A percentile compares a stretch with the other conserved stretches of the same genome.
phyloP scores from a whole-genome alignment of 2,888 invertebrate species.

The Labia minor region DNA sequence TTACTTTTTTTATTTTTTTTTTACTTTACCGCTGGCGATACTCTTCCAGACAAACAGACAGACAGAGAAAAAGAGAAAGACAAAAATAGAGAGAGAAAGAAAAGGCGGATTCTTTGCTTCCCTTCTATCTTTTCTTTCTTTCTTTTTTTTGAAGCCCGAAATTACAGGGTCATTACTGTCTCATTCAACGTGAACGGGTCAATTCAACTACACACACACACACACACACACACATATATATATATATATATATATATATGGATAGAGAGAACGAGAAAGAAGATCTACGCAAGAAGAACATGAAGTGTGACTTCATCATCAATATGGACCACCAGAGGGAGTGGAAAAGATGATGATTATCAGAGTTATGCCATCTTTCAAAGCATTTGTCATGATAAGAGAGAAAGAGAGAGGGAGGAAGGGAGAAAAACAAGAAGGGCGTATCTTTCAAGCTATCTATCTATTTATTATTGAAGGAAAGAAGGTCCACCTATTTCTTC shows the following conservation, averaged over 20 bases:
- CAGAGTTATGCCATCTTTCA: neutral
- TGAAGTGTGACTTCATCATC: slow-evolving; percentile 7
- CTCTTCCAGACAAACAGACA: no score
- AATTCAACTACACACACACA: slow-evolving; percentile 13
- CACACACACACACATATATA: no score
- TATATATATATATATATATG: no score
- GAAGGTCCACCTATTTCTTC: no score
- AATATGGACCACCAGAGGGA: neutral
- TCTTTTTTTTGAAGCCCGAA: neutral
- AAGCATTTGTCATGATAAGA: slow-evolving; percentile 8
- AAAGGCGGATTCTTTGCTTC: neutral
- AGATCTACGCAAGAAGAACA: no score
- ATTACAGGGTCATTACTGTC: slow-evolving; percentile 13
- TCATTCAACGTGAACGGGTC: slow-evolving; percentile 13
- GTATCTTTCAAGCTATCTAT: neutral
- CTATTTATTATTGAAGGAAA: slow-evolving; percentile 3
- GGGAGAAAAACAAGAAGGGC: neutral
- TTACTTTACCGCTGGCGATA: no score
- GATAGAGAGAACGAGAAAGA: no score
- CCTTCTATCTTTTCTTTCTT: neutral
- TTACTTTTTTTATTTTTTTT: no score
- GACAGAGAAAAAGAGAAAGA: no score
- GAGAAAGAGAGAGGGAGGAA: neutral
- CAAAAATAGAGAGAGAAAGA: neutral
- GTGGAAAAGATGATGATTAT: neutral